phyloP scores from a whole-genome alignment of 2,113 vertebrate genomes.

The Camelus bactrianus region DNA sequence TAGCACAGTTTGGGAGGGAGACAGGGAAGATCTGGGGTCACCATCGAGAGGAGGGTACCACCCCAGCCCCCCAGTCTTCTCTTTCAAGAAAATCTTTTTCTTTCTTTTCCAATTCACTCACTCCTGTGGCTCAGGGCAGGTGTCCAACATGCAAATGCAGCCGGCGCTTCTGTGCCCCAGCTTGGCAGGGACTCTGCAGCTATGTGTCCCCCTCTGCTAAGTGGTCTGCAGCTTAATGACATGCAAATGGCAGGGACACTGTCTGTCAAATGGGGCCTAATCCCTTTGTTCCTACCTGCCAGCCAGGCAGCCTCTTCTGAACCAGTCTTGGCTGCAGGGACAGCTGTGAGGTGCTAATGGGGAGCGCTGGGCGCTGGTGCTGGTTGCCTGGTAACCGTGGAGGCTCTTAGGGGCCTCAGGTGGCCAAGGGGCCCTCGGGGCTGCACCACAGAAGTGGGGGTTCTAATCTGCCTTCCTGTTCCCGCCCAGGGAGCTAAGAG shows the following conservation, averaged over 20 bases:
- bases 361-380: not conserved
- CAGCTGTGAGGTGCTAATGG: constrained; percentile 63
- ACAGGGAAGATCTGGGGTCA: not conserved
- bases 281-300: constrained; percentile 74
- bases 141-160: constrained; percentile 66
- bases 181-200: constrained; percentile 73
- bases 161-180: not conserved
- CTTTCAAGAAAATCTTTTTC: constrained; percentile 38
- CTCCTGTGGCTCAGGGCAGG: constrained; percentile 2
- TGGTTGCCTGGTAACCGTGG: constrained; percentile 72
- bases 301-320: constrained; percentile 52
- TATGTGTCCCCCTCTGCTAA: constrained; percentile 63
- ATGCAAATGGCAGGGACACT: constrained; percentile 70
- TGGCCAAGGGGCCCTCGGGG: not conserved
- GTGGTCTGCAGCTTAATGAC: constrained; percentile 68
- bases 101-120: not conserved
- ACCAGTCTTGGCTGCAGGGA: constrained; percentile 41
- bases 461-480: not conserved
- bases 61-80: not conserved
- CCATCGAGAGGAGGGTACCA: not conserved
- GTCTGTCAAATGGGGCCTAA: constrained; percentile 68
- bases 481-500: not conserved
- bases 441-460: too few species aligned
- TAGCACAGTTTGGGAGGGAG: not conserved
- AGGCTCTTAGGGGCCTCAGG: constrained; percentile 18